Evolutionary conservation across 1,140 invertebrate genomes (phyloP).

Genomic region (Listronotus oregonensis): DNA sequence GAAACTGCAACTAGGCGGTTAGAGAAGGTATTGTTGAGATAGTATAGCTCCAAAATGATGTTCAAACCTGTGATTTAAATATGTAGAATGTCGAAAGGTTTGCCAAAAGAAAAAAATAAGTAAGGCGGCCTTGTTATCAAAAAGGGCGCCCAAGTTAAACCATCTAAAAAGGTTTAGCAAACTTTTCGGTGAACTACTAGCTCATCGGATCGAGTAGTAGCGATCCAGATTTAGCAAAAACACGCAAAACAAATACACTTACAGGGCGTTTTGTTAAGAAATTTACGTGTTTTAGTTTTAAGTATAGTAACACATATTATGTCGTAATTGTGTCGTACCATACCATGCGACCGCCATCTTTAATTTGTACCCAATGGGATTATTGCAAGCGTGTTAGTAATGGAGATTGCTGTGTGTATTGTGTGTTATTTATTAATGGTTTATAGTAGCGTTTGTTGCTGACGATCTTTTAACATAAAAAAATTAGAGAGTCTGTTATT

Average conservation of each 20-base stretch:
- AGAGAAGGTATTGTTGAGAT: slow-evolving; percentile 33
- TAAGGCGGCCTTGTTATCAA: slow-evolving; percentile 11
- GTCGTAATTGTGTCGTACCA: slow-evolving; percentile 26
- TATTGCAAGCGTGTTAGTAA: too few species aligned
- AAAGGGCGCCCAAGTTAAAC: background rate
- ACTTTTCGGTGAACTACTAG: slow-evolving; percentile 4
- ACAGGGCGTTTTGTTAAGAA: slow-evolving; percentile 33
- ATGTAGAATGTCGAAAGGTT: slow-evolving; percentile 14
- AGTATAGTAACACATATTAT: slow-evolving; percentile 9
- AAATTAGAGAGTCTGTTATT: too few species aligned
- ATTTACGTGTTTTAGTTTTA: slow-evolving; percentile 30
- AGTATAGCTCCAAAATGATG: slow-evolving; percentile 51
- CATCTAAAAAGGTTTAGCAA: background rate
- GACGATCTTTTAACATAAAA: too few species aligned
- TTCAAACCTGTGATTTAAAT: slow-evolving; percentile 56
- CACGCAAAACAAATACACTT: slow-evolving; percentile 31
- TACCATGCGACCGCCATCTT: slow-evolving; percentile 3
- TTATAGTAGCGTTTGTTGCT: too few species aligned
- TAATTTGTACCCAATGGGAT: background rate
- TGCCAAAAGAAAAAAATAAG: background rate
- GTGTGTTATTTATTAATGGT: too few species aligned
- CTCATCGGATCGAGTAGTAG: slow-evolving; percentile 10
- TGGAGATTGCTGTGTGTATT: too few species aligned
- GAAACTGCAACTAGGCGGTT: slow-evolving; percentile 12
- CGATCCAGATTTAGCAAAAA: slow-evolving; percentile 16